Percentiles rank a stretch among this genome's conserved stretches.
Conservation (phyloP, 23 tunicate genomes). For the Ciona savignyi region DNA sequence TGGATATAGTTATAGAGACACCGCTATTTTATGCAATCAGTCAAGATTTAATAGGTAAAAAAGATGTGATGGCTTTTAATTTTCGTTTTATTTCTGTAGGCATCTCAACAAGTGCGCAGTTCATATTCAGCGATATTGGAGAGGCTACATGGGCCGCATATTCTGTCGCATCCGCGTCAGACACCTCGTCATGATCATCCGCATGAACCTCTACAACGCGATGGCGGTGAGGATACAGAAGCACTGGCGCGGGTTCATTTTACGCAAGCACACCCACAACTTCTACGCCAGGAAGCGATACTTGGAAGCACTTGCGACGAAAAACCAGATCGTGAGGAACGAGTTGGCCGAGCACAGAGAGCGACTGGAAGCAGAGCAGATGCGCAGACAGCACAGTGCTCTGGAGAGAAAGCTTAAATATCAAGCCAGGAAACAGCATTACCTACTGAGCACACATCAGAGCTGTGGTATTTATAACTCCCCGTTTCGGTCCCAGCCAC, state of each 20-base stretch:
- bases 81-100: too few species aligned
- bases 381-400: conserved; percentile 22
- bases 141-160: conserved; percentile 58
- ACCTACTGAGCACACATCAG: conserved; percentile 82
- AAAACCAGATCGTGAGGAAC: conserved; percentile 64
- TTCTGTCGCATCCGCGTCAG: conserved; percentile 36
- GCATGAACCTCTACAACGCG: conserved; percentile 66
- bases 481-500: conserved; percentile 42
- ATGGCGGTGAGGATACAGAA: conserved; percentile 83
- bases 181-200: conserved; percentile 54
- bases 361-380: conserved; percentile 20
- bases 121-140: conserved; percentile 64
- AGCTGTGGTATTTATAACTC: conserved; percentile 83
- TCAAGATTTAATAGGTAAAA: too few species aligned
- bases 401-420: conserved; percentile 31
- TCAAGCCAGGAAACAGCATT: conserved; percentile 70
- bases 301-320: conserved; percentile 57
- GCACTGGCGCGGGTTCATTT: conserved; percentile 81
- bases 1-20: too few species aligned
- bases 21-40: too few species aligned
- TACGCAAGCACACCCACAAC: conserved; percentile 70
- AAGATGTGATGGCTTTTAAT: too few species aligned
- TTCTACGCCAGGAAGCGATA: conserved; percentile 89
- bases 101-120: conserved; percentile 29
- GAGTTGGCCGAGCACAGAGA: conserved; percentile 55